Percentiles rank a stretch among this genome's conserved stretches.
Evolutionary conservation across 2,113 vertebrate species (phyloP).

Genomic region (Ia io): DNA sequence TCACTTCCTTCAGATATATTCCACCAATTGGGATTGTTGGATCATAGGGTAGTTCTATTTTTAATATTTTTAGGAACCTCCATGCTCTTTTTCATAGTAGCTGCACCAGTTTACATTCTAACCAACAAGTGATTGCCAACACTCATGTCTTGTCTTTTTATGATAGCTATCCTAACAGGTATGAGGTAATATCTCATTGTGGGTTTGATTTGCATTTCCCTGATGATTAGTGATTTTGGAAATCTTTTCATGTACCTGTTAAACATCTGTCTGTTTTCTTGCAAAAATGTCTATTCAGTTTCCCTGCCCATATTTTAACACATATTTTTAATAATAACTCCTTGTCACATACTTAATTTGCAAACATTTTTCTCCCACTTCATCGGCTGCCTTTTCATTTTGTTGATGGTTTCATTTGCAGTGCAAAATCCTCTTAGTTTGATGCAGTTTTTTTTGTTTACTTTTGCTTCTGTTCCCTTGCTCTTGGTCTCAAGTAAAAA

Average conservation of each 20-base stretch:
- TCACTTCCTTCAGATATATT: background rate
- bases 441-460: background rate
- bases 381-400: background rate
- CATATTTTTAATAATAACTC: background rate
- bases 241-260: background rate
- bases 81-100: background rate
- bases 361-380: background rate
- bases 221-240: background rate
- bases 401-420: background rate
- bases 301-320: background rate
- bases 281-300: background rate
- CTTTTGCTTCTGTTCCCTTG: background rate
- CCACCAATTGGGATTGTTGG: background rate
- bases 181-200: background rate
- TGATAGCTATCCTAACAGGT: background rate
- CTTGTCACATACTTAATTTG: background rate
- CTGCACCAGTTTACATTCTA: background rate
- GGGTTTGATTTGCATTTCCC: background rate
- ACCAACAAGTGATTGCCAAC: too few species aligned
- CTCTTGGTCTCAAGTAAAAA: background rate
- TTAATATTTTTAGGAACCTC: background rate
- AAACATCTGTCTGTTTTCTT: background rate
- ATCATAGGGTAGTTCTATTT: background rate
- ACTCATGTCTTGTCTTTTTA: background rate
- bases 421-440: background rate